Base-by-base conservation (phyloP, 2,888 invertebrate species). In the Leucozona laternaria region DNA sequence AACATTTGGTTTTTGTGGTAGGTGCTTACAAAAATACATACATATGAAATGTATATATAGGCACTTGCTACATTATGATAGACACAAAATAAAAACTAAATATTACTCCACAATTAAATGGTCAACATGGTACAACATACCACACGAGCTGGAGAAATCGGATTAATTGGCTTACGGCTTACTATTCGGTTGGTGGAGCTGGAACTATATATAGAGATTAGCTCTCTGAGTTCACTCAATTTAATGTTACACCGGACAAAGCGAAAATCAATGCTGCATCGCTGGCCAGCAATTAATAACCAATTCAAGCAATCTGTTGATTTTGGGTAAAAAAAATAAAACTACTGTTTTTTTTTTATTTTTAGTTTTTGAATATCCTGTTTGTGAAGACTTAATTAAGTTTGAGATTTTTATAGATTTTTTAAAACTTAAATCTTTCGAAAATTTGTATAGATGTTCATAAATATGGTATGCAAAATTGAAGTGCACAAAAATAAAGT, bases 81-180 rank as follows among this genome's bases (percentile, higher is more conserved):
- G 3, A 60, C 1, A 40, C 13, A 58, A 58, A 58, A 34, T 17
- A 28, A 17, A 45, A 45, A 34, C n/a, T 28, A n/a, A 31, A 55
- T 31, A 55, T 55, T 34, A 5, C 15, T 34, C 17, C 5, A 22
- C 2, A 60, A 40, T 60, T 60, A 60, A 40, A 40, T 40, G 40
- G 3, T 5, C 5, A 25, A 2, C 0, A 37, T n/a, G 53, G 7
- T 34, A 34, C 11, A 34, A 8, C 0, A 20, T 17, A 34, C 31
- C 28, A 57, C n/a, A 31, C 4, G 11, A 34, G 2, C 57, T 57
- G 40, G 22, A 8, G 7, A 22, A 40, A 40, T 60, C 8, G 15
- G 37, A 60, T 60, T 40, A 40, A 60, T 60, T 60, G 60, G 60
- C 15, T 22, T 60, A 60, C 10, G 60, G 60, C 37, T 60, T 60